Evolutionary conservation across 2,797 vertebrate genomes (phyloP).

Genomic region (Argentina silus): DNA sequence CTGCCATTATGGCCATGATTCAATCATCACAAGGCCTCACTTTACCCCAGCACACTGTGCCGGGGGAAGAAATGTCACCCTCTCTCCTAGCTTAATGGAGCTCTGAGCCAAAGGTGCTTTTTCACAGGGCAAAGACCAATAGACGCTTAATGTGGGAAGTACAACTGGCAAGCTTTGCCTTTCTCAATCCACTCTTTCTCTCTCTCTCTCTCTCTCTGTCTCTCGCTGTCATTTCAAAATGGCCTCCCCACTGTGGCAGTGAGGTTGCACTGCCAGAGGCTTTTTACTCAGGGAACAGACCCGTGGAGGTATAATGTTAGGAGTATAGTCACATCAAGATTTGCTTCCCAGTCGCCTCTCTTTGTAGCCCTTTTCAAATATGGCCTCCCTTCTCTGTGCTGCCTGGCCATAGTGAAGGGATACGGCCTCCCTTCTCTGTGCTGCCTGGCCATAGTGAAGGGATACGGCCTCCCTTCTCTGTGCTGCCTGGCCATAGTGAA

Average conservation of each 20-base stretch:
- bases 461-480: constrained; percentile 10
- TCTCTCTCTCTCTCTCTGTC: constrained; percentile 29
- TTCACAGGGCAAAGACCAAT: constrained; percentile 51
- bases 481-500: constrained; percentile 30
- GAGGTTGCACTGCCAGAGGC: constrained; percentile 30
- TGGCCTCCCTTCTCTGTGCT: constrained; percentile 2
- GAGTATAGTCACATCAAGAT: constrained; percentile 14
- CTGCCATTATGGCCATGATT: constrained; percentile 75
- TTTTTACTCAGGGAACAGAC: constrained; percentile 17
- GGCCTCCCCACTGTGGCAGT: constrained; percentile 58
- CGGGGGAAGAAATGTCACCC: constrained; percentile 47
- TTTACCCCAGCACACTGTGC: constrained; percentile 52
- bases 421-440: constrained; percentile 7
- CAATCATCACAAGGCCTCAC: constrained; percentile 67
- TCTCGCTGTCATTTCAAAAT: constrained; percentile 65
- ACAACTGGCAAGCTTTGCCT: constrained; percentile 53
- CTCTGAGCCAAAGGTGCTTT: constrained; percentile 66
- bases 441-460: constrained; percentile 31
- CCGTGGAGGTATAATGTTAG: constrained; percentile 4
- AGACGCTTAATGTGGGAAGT: constrained; percentile 63
- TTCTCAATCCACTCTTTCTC: constrained; percentile 15
- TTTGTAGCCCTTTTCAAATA: constrained; percentile 24
- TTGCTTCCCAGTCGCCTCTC: background rate
- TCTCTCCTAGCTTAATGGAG: constrained; percentile 58
- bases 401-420: constrained; percentile 33